Conservation (phyloP, 2,888 invertebrate genomes). For the Prenolepis imparis region DNA sequence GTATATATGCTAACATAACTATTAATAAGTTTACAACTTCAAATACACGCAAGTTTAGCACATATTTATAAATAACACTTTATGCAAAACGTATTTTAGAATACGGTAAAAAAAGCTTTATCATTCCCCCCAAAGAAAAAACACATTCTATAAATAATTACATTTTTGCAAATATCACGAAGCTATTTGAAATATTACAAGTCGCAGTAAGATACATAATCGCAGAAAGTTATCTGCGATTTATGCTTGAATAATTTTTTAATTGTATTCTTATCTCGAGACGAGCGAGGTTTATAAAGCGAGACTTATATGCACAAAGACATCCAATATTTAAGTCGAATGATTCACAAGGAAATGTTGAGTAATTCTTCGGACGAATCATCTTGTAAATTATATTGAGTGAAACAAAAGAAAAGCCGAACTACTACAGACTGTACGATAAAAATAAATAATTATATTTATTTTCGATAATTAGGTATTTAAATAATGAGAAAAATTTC, state of each 20-base stretch:
- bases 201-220: conserved; percentile 1
- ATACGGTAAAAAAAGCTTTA: not conserved
- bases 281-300: conserved; percentile 49
- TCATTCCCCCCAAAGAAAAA: not conserved
- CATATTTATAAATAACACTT: not conserved
- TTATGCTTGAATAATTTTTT: conserved; percentile 58
- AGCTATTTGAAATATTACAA: not conserved
- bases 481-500: no score
- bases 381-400: conserved; percentile 28
- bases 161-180: conserved; percentile 15
- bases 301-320: conserved; percentile 49
- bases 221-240: conserved; percentile 31
- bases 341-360: conserved; percentile 64
- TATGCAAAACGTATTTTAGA: not conserved
- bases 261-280: conserved; percentile 68
- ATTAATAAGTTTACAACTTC: not conserved
- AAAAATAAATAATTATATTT: conserved; percentile 31
- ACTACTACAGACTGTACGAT: conserved; percentile 20
- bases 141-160: not conserved
- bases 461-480: no score
- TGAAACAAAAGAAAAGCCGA: conserved; percentile 56
- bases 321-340: conserved; percentile 61
- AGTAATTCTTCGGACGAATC: conserved; percentile 59
- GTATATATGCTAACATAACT: no score
- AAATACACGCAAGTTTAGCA: not conserved